Conservation (phyloP, 1,140 invertebrate genomes). For the Drosophila kohkoa region DNA sequence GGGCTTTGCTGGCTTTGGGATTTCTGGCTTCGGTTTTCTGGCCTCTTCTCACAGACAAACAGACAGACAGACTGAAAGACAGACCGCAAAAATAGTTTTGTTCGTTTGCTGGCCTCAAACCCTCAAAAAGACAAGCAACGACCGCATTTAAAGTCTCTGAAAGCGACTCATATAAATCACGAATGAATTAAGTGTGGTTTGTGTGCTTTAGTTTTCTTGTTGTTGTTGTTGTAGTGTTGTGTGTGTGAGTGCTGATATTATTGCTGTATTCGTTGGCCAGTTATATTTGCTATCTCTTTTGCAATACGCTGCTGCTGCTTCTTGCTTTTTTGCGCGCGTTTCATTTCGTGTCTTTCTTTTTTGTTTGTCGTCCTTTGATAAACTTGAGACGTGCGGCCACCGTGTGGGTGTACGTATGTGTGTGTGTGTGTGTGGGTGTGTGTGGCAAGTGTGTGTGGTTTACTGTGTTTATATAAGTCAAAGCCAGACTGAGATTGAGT, state of each 20-base stretch:
- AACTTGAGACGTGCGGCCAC: slow-evolving; percentile 77
- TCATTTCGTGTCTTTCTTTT: slow-evolving; percentile 23
- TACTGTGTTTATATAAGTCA: slow-evolving; percentile 76
- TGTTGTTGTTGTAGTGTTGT: slow-evolving; percentile 16
- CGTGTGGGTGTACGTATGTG: slow-evolving; percentile 23
- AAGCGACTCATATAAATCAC: slow-evolving; percentile 80
- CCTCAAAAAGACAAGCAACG: slow-evolving; percentile 46
- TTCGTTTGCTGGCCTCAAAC: slow-evolving; percentile 45
- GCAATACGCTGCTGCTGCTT: slow-evolving; percentile 9
- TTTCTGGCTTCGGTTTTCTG: background rate
- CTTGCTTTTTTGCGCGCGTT: slow-evolving; percentile 26
- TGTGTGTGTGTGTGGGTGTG: background rate
- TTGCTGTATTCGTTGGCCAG: slow-evolving; percentile 33
- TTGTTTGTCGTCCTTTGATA: slow-evolving; percentile 70
- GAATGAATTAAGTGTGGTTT: slow-evolving; percentile 80
- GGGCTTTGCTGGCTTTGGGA: background rate
- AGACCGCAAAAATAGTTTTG: slow-evolving; percentile 75
- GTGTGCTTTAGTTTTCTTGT: slow-evolving; percentile 24
- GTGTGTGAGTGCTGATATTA: slow-evolving; percentile 5
- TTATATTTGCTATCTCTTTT: slow-evolving; percentile 40
- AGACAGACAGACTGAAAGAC: slow-evolving; percentile 15
- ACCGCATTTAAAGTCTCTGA: slow-evolving; percentile 75
- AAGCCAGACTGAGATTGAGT: slow-evolving; percentile 64
- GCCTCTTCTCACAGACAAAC: background rate
- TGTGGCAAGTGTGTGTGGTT: slow-evolving; percentile 32